Evolutionary conservation across 1,140 invertebrate genomes (phyloP).

Genomic region (Aphelenchoides avenae): DNA sequence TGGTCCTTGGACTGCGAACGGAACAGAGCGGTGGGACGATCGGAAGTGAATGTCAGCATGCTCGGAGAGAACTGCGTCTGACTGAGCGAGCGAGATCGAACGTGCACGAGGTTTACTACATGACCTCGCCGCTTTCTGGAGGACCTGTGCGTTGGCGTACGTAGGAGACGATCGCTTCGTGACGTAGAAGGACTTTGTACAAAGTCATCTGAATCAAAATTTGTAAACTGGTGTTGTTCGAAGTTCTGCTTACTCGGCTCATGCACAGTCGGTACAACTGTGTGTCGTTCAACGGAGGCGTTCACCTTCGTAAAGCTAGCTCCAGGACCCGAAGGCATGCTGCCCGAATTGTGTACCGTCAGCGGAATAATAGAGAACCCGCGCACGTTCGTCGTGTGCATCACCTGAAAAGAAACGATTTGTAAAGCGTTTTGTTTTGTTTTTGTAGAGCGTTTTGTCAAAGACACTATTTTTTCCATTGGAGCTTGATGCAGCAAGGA

Average conservation of each 20-base stretch:
- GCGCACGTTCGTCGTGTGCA: conserved; percentile 42
- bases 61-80: conserved; percentile 35
- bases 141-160: conserved; percentile 3
- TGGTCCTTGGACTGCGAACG: conserved; percentile 8
- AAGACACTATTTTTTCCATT: too few relatives aligned
- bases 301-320: conserved; percentile 6
- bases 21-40: conserved; percentile 33
- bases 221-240: conserved; percentile 16
- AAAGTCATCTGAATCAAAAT: conserved; percentile 15
- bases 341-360: conserved; percentile 37
- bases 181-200: conserved; percentile 2
- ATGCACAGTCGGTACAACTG: neutral
- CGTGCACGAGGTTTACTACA: conserved; percentile 46
- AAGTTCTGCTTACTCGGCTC: conserved; percentile 2
- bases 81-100: conserved; percentile 45
- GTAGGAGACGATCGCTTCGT: conserved; percentile 10
- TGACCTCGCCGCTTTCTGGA: conserved; percentile 23
- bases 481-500: too few relatives aligned
- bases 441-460: too few relatives aligned
- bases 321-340: too few relatives aligned
- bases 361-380: conserved; percentile 48
- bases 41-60: neutral
- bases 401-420: conserved; percentile 30
- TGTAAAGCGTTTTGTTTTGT: conserved; percentile 17
- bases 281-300: conserved; percentile 19